Percentiles rank a stretch among this genome's conserved stretches.
Evolutionary conservation across 2,888 invertebrate species (phyloP).

Genomic region (Cotesia congregata): DNA sequence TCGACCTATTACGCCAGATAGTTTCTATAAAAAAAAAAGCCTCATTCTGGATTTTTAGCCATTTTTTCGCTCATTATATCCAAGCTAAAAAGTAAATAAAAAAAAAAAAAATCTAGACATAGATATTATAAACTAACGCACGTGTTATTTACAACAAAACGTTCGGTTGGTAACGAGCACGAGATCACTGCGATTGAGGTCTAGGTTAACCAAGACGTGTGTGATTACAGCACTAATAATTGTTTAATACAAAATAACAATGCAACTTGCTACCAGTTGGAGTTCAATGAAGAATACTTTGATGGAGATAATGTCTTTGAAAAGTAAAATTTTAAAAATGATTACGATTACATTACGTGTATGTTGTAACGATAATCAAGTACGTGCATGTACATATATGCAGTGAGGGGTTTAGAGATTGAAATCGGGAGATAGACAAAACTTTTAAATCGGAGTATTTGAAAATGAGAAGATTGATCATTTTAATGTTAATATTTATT

Average conservation of each 20-base stretch:
- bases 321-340: not conserved
- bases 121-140: not conserved
- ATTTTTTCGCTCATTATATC: not conserved
- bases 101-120: not conserved
- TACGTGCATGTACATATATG: slow-evolving; percentile 6
- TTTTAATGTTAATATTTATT: slow-evolving; percentile 9
- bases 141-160: slow-evolving; percentile 21
- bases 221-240: slow-evolving; percentile 30
- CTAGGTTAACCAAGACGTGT: slow-evolving; percentile 37
- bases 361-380: not conserved
- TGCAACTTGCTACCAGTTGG: not conserved
- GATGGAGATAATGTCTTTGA: not conserved
- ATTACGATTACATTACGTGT: not conserved
- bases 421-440: not conserved
- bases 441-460: not conserved
- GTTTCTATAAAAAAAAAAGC: slow-evolving; percentile 15
- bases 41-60: slow-evolving; percentile 15
- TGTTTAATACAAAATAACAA: slow-evolving; percentile 16
- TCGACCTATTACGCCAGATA: slow-evolving; percentile 40
- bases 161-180: slow-evolving; percentile 26
- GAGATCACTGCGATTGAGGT: slow-evolving; percentile 40
- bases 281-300: no score
- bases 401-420: not conserved
- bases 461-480: slow-evolving; percentile 2
- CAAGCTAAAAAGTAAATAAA: not conserved